These are phyloP conservation scores for Bombus difficillimus DNA, from an alignment of 1,140 invertebrate species.

Conservation along the genomic window DNA sequence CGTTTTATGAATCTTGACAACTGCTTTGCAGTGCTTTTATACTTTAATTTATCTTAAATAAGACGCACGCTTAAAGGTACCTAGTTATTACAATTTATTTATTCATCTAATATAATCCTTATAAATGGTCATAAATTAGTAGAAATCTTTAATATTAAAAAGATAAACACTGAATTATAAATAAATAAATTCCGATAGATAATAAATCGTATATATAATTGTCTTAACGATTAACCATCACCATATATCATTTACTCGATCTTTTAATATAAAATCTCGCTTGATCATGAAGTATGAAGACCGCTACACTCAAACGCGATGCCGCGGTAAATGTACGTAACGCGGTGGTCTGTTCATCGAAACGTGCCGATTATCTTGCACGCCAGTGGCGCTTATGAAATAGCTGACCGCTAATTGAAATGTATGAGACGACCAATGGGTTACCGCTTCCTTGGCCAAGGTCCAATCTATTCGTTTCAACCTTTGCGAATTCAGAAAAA, in stretches of 20 bases:
- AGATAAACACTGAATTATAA: not conserved
- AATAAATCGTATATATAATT: not conserved
- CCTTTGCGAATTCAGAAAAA: not conserved
- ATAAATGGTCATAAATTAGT: not conserved
- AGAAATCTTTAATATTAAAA: not conserved
- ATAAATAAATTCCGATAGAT: not conserved
- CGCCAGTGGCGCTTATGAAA: constrained; percentile 33
- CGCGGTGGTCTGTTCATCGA: constrained; percentile 14
- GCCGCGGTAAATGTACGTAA: not conserved
- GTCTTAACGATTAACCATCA: not conserved
- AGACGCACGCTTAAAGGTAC: too few relatives aligned
- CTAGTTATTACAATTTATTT: not conserved
- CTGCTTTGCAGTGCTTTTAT: too few relatives aligned
- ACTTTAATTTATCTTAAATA: too few relatives aligned
- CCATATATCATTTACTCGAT: not conserved
- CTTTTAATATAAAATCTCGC: not conserved
- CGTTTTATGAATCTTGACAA: not conserved
- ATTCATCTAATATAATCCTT: not conserved
- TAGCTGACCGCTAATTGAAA: constrained; percentile 43
- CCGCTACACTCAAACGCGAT: not conserved
- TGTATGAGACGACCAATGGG: constrained; percentile 15
- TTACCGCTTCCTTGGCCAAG: constrained; percentile 42
- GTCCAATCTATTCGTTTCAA: not conserved
- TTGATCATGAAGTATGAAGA: not conserved
- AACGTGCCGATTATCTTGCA: constrained; percentile 29